Percentiles rank a stretch among this genome's conserved stretches.
Evolutionary conservation across 2,797 vertebrate species (phyloP).

Genomic region (Linurgus olivaceus): DNA sequence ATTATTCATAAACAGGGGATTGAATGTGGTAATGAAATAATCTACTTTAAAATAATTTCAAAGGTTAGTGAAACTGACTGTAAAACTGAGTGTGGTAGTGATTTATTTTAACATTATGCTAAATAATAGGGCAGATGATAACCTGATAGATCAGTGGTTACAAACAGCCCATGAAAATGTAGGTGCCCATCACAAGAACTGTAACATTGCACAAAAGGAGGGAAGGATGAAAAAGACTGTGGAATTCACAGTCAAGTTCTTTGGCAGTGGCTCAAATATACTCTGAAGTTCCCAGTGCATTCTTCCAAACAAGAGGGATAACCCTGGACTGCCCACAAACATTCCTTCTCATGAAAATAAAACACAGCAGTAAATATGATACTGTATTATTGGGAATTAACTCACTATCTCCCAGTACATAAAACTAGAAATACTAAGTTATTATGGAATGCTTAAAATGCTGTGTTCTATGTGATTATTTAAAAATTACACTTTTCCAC

Average conservation of each 20-base stretch:
- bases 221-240: neutral
- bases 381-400: neutral
- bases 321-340: slow-evolving; percentile 16
- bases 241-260: slow-evolving; percentile 2
- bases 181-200: neutral
- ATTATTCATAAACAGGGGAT: neutral
- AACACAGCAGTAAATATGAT: neutral
- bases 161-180: neutral
- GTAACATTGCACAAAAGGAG: neutral
- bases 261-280: slow-evolving; percentile 17
- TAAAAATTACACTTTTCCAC: neutral
- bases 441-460: neutral
- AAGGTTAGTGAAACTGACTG: slow-evolving; percentile 24
- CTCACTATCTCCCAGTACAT: neutral
- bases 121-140: slow-evolving; percentile 15
- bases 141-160: neutral
- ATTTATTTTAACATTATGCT: slow-evolving; percentile 16
- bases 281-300: slow-evolving; percentile 50
- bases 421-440: neutral
- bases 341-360: slow-evolving; percentile 18
- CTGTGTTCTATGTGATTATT: neutral
- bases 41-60: neutral
- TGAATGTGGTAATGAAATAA: neutral
- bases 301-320: slow-evolving; percentile 43
- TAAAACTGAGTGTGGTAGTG: neutral